Evolutionary conservation across 1,140 invertebrate species (phyloP), one percentile per base, ranked within the genome.

Genomic region (Drosophila lini): DNA sequence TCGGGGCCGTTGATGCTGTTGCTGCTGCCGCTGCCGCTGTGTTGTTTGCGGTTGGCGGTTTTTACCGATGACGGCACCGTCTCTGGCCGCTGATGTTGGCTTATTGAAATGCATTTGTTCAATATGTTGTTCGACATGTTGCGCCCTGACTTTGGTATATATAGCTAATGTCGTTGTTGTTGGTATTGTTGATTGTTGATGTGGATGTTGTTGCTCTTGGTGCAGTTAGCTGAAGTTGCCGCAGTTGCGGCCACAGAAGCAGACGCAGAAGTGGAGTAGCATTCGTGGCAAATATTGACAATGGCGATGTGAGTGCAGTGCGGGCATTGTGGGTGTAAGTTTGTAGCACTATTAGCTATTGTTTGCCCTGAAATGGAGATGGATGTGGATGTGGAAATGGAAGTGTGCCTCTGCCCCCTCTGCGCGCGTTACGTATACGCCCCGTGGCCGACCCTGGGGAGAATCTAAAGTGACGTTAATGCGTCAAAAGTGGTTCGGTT

Each of bases 61-160:
- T 67, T 74, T 67, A 76, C 61, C 62, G 73, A 81, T 65, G 65
- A 56, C 61, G 78, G 60, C 53, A 62, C 53, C 56, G 77, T 65
- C 57, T 78, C 63, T 64, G 64, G 76, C 68, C 62, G 63, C 68
- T 71, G 83, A 77, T 76, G 82, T 88, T 88, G 80, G 83, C 83
- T 86, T 86, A 86, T 86, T 88, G 83, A 86, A 86, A 86, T 86
- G 83, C 83, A 86, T 86, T 85, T 86, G 83, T 88, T 86, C 83
- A 83, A 86, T 86, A 86, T 86, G 83, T 80, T 86, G 83, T 88
- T 82, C 55, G 85, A 86, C 83, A 88, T 83, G 83, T 80, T 86
- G 63, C 71, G 56, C 68, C 53, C 76, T 53, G 44, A n/a, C 57
- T 76, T 15, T 31, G 53, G 50, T 32, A 13, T 53, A 34, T 22